These are phyloP conservation scores for Cordylochernes scorpioides DNA, from an alignment of 2,888 invertebrate species.

Conservation along the genomic window DNA sequence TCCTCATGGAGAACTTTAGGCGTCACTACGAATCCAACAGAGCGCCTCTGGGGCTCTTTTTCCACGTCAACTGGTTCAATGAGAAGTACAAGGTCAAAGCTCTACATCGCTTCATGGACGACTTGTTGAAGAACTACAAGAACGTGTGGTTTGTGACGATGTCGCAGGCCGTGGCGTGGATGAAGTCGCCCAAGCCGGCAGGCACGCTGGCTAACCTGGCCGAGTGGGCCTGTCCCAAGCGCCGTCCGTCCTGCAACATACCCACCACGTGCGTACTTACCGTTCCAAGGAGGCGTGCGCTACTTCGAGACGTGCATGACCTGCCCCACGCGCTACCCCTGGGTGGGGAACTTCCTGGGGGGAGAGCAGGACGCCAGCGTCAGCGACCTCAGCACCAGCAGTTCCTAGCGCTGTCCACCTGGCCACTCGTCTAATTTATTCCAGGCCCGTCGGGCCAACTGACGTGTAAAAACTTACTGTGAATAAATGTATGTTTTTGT, in stretches of 20 bases:
- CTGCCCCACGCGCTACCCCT: constrained; percentile 57
- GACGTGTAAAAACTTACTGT: too few species aligned
- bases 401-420: too few species aligned
- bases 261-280: constrained; percentile 30
- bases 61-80: constrained; percentile 15
- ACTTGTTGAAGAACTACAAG: constrained; percentile 10
- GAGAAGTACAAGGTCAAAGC: constrained; percentile 14
- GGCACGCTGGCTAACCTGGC: constrained; percentile 6
- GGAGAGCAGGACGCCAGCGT: too few species aligned
- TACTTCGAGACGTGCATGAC: constrained; percentile 50
- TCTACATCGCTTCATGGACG: constrained; percentile 13
- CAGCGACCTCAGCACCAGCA: too few species aligned
- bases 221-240: constrained; percentile 25
- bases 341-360: constrained; percentile 32
- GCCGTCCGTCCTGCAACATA: constrained; percentile 8
- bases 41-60: constrained; percentile 15
- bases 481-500: too few species aligned
- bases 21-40: constrained; percentile 15
- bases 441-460: too few species aligned
- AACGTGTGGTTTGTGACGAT: constrained; percentile 16
- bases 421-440: too few species aligned
- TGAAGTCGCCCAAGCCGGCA: constrained; percentile 11
- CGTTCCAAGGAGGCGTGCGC: constrained; percentile 33
- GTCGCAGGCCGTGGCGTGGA: constrained; percentile 13
- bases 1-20: constrained; percentile 15